Conservation (phyloP, 2,113 vertebrate species). For the Leucosticte australis region DNA sequence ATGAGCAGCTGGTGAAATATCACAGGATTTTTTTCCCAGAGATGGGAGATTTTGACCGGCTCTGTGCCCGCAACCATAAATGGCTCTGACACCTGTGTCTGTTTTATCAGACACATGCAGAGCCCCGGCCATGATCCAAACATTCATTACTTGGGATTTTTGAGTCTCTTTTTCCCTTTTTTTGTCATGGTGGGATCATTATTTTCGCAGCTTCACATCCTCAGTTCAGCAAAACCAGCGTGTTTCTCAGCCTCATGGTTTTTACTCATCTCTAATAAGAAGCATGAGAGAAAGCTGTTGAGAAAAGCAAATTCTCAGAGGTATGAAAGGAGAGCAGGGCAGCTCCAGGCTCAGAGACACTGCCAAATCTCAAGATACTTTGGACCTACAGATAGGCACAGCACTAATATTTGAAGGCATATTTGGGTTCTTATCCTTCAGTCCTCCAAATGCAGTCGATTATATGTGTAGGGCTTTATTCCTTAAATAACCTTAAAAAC, state of each 20-base stretch:
- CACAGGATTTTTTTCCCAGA: constrained; percentile 7
- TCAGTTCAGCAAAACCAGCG: background rate
- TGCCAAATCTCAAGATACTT: background rate
- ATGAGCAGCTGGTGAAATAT: constrained; percentile 51
- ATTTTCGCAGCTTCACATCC: background rate
- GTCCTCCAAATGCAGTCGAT: background rate
- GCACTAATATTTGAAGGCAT: background rate
- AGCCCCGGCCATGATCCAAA: background rate
- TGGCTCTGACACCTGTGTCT: constrained; percentile 20
- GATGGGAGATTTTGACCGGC: constrained; percentile 51
- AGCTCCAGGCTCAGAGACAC: background rate
- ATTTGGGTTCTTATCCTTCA: background rate
- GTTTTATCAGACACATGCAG: constrained; percentile 14
- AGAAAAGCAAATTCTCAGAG: background rate
- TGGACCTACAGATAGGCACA: background rate
- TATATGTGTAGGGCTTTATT: background rate
- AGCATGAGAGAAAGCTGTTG: background rate
- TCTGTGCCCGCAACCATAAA: constrained; percentile 10
- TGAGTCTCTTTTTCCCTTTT: background rate
- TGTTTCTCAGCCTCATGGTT: background rate
- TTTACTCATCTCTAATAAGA: background rate
- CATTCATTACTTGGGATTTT: background rate
- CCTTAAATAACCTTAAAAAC: background rate
- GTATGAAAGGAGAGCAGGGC: background rate
- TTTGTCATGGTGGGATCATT: background rate